Base-by-base conservation (phyloP, 2,797 vertebrate species). In the Sibirionetta formosa region DNA sequence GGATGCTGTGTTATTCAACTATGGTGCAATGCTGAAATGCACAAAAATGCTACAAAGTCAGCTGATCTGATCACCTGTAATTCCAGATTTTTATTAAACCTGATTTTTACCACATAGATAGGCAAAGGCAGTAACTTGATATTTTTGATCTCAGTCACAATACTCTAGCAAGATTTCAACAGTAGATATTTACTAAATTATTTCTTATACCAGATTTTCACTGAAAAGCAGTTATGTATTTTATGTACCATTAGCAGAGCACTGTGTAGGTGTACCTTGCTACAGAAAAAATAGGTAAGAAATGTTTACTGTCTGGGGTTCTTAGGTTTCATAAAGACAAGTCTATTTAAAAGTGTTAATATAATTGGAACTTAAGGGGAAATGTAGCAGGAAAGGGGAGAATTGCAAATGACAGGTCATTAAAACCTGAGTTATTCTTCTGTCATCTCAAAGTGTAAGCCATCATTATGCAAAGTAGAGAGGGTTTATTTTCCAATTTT, bases 171-270 rank as follows among this genome's bases (percentile, higher is more conserved):
- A 72, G 58, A 88, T 84, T 84, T 84, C 70, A 76, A 75, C 44
- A 14, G 17, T 86, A 94, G 70, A 71, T 86, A 87, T 46, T 82
- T 95, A 81, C 66, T 79, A 27, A 75, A 81, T 75, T 75, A 78
- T 81, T 89, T 77, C 38, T 69, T 65, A 27, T 10, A 51, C 24
- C 51, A 64, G 0, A 0, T 42, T 90, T 82, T 58, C 38, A 60
- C 27, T 75, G 79, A 42, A 76, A 82, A 95, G 26, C 40, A 69
- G 14, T 75, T 17, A 1, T 0, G 4, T 53, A 70, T 38, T 93
- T 87, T 81, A 26, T 60, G 56, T 84, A 22, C 24, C 15, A 3
- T 50, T 72, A 57, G 31, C 44, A n/a, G 50, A 64, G 77, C 18
- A 33, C 56, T 15, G 0, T 17, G 65, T 66, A 80, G 66, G 63